A percentile compares a stretch with the other conserved stretches of the same genome.
Conservation (phyloP, 2,797 vertebrate species). For the Heliangelus exortis region DNA sequence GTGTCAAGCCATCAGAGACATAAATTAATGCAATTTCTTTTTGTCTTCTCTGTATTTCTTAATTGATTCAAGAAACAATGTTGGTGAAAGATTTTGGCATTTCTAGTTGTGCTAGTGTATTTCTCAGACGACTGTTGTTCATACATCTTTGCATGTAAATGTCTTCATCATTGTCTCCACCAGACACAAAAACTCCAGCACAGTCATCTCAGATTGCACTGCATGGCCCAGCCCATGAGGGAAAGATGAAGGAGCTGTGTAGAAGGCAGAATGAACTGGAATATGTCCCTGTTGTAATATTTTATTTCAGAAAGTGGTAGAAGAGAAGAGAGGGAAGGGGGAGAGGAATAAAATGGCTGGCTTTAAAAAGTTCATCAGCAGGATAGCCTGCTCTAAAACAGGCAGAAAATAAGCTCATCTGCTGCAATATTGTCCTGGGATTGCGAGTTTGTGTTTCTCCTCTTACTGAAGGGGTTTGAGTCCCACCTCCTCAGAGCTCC, state of each 20-base stretch:
- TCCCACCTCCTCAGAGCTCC: background rate
- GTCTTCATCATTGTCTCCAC: background rate
- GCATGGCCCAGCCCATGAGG: background rate
- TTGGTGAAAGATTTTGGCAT: background rate
- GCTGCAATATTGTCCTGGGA: background rate
- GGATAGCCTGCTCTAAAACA: background rate
- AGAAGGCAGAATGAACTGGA: background rate
- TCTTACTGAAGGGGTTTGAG: background rate
- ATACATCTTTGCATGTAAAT: background rate
- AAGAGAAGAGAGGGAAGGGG: background rate
- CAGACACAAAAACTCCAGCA: background rate
- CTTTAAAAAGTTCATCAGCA: background rate
- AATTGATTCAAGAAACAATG: background rate
- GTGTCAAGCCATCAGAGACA: background rate
- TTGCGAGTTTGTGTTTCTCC: background rate
- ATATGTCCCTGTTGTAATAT: background rate
- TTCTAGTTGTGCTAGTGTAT: background rate
- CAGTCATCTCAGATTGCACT: background rate
- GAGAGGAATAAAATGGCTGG: background rate
- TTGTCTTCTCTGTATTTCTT: background rate
- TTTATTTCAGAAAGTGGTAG: background rate
- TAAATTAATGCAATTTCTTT: background rate
- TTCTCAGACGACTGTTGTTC: background rate
- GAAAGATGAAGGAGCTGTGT: background rate
- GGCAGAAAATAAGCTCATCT: background rate